phyloP scores from a whole-genome alignment of 1,140 invertebrate species.

The Bombus cullumanus region DNA sequence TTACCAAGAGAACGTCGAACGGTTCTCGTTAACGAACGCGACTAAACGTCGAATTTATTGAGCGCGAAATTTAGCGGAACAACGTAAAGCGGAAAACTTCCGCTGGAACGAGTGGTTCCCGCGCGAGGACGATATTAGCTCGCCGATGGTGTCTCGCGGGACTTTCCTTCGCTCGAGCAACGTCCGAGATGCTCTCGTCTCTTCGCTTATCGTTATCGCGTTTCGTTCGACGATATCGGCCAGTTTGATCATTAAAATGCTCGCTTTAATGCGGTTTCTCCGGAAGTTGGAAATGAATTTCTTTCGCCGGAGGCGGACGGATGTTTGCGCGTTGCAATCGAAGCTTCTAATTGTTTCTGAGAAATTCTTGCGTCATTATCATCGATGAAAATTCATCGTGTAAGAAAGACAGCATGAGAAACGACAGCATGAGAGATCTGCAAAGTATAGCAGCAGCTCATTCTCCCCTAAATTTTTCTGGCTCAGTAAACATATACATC shows the following conservation, averaged over 20 bases:
- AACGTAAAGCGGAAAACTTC: background rate
- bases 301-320: no score
- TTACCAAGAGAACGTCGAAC: no score
- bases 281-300: no score
- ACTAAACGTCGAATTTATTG: background rate
- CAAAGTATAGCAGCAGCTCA: slow-evolving; percentile 92
- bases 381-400: no score
- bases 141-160: background rate
- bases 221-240: background rate
- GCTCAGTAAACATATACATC: slow-evolving; percentile 90
- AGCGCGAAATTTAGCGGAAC: background rate
- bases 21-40: background rate
- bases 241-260: no score
- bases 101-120: background rate
- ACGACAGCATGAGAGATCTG: slow-evolving; percentile 84
- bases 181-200: no score
- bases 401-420: no score
- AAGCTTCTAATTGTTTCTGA: no score
- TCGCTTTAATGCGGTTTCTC: no score
- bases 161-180: background rate
- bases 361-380: no score
- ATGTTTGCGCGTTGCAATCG: no score
- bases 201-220: no score
- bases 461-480: slow-evolving; percentile 85
- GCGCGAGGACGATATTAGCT: background rate